These are phyloP conservation scores for Apis cerana DNA, from an alignment of 1,140 invertebrate species.

Conservation along the genomic window DNA sequence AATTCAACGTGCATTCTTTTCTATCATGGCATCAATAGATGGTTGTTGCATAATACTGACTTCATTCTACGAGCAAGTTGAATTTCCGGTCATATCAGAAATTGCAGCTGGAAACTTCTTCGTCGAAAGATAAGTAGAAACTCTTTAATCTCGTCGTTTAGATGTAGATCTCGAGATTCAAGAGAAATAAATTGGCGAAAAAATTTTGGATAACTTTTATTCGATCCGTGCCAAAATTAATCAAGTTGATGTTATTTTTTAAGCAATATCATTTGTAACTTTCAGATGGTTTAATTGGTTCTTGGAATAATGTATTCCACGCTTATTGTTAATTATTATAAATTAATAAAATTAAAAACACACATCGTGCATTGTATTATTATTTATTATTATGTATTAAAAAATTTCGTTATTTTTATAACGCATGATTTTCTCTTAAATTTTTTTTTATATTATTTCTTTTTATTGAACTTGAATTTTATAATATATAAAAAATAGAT, in stretches of 20 bases:
- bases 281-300: too few relatives aligned
- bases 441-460: too few relatives aligned
- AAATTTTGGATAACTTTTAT: not conserved
- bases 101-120: not conserved
- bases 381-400: too few relatives aligned
- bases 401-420: too few relatives aligned
- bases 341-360: too few relatives aligned
- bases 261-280: too few relatives aligned
- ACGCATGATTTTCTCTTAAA: too few relatives aligned
- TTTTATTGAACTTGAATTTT: too few relatives aligned
- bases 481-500: too few relatives aligned
- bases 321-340: too few relatives aligned
- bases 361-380: too few relatives aligned
- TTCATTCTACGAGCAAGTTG: constrained; percentile 1
- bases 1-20: constrained; percentile 18
- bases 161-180: not conserved
- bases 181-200: not conserved
- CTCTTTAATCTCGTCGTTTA: not conserved
- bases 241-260: not conserved
- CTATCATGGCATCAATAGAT: not conserved
- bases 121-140: not conserved
- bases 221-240: not conserved
- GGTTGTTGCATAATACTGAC: constrained; percentile 17
- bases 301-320: too few relatives aligned
- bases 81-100: not conserved